Base-by-base conservation (phyloP, 2,888 invertebrate genomes). In the Aporophyla nigra region DNA sequence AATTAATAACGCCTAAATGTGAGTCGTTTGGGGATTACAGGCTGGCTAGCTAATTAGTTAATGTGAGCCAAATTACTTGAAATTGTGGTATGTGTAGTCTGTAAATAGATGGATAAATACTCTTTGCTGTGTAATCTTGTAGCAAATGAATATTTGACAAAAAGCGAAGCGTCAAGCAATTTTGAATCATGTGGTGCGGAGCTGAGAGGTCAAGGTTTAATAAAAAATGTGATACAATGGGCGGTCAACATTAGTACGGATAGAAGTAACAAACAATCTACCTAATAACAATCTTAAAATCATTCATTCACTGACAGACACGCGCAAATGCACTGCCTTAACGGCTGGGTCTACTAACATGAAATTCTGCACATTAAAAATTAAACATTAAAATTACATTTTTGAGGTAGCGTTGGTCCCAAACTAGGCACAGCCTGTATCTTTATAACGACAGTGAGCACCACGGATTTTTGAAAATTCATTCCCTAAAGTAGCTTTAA, bases 1-100 rank as follows among this genome's bases (percentile, higher is more conserved):
- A 71, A 77, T 76, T 77, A 77, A 76, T 76, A 76, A 76, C 19
- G 53, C 58, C 61, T 14, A 54, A 78, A 74, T 53, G 69, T 70
- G 40, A 59, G 24, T 51, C 75, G 33, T 71, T 74, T 71, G 84
- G 76, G 82, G 71, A 74, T 84, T 71, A 74, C 51, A 51, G 33
- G 43, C 27, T 51, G 63, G 61, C 56, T 40, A 68, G 53, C 24
- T 74, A 74, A 76, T 84, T 80, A 78, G 74, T 61, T 12, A 83
- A 78, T 78, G 43, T 58, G 61, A 62, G 12, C 51, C 24, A 56
- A 74, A 84, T 76, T 65, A 74, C 65, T 74, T 76, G 58, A 14
- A 63, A 66, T 33, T 51, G 54, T 24, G 21, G 14, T 58, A 6
- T 54, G 12, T 46, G 5, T 56, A n/a, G 46, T n/a, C 46, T 43